Base-by-base conservation (phyloP, 2,888 invertebrate species). In the Trissolcus japonicus region DNA sequence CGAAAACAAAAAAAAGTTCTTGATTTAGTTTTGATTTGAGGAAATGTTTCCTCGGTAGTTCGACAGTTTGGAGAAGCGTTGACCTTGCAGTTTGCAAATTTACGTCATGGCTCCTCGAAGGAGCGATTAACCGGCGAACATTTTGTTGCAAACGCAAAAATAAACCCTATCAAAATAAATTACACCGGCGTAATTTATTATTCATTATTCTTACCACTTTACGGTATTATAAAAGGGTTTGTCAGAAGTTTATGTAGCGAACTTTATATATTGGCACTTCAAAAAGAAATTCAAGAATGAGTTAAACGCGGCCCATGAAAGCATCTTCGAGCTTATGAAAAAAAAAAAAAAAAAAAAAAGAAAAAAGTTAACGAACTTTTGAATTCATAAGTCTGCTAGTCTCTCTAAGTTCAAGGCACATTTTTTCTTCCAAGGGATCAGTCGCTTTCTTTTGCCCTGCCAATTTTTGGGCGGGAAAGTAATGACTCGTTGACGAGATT, bases 91-190 rank as follows among this genome's bases (percentile, higher is more conserved):
- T 76, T 80, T 48, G 25, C 35, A 80, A 80, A 79, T 81, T 80
- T 79, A 77, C 66, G 69, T 62, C 41, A 61, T 21, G 56, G 46
- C 61, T 59, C 41, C 21, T 16, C 69, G 16, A 59, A 60, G 35
- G 25, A 69, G 63, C 69, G 74, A 75, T 82, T 81, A 80, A 82
- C 82, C 35, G 80, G 80, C 80, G 81, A 82, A 74, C 82, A n/a
- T 61, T 35, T 35, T 61, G 62, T 67, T 74, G 74, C 66, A 74
- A 67, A 62, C 53, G 55, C 55, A 43, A 66, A 73, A 66, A 66
- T 73, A 72, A 72, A 60, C 25, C 11, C 40, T 29, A 48, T 59
- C 46, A 17, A 51, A 63, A 63, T 62, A 57, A 71, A 56, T 59
- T 72, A 48, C 55, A 6, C 6, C 13, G 35, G 3, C 21, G 61